These are phyloP conservation scores for Allygus modestus DNA, from an alignment of 2,888 invertebrate genomes.

Conservation along the genomic window DNA sequence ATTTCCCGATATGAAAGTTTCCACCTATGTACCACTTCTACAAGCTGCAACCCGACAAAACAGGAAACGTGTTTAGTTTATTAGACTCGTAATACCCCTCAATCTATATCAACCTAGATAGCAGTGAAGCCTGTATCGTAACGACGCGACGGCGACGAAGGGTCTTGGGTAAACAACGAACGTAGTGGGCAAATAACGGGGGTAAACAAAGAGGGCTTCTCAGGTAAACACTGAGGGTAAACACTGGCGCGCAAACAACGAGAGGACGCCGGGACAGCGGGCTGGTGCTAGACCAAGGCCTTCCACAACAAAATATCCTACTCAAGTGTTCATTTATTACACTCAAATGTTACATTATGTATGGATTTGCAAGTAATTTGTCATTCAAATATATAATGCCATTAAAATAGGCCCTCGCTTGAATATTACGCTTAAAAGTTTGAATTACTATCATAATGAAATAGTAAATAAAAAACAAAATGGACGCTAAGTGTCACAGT, in stretches of 20 bases:
- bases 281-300: background rate
- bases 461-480: no score
- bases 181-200: constrained; percentile 27
- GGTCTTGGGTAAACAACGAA: constrained; percentile 22
- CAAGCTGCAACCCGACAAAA: no score
- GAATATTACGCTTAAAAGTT: no score
- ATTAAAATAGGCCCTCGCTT: no score
- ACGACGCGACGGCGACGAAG: background rate
- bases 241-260: constrained; percentile 28
- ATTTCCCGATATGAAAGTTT: no score
- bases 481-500: no score
- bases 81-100: background rate
- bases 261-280: constrained; percentile 12
- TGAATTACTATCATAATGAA: no score
- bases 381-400: no score
- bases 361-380: no score
- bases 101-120: background rate
- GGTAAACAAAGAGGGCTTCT: constrained; percentile 41
- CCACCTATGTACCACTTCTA: no score
- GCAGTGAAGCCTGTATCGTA: background rate
- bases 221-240: constrained; percentile 19
- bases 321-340: no score
- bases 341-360: background rate
- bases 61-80: background rate
- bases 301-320: background rate